Evolutionary conservation across 1,140 invertebrate species (phyloP).

Genomic region (Lepeophtheirus salmonis): DNA sequence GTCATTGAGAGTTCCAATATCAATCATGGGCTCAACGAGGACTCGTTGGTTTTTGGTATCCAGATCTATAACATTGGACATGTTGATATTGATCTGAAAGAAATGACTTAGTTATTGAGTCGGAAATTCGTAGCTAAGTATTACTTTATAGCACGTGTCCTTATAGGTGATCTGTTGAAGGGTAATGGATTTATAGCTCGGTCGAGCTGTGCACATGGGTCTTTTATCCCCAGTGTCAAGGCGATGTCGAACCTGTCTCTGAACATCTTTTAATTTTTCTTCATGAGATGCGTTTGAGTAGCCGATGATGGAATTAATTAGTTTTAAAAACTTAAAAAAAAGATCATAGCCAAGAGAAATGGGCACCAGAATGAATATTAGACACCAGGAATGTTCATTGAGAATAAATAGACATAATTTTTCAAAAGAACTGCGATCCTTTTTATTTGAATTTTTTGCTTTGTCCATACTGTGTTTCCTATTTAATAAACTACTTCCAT

Average conservation of each 20-base stretch:
- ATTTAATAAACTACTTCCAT: too few relatives aligned
- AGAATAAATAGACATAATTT: background rate
- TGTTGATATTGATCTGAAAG: conserved; percentile 47
- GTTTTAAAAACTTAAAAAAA: background rate
- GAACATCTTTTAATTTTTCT: background rate
- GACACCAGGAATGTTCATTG: background rate
- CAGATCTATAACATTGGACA: conserved; percentile 52
- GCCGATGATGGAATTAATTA: background rate
- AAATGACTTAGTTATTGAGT: too few relatives aligned
- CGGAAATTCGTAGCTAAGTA: too few relatives aligned
- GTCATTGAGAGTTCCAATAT: conserved; percentile 54
- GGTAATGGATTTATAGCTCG: background rate
- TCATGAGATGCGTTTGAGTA: background rate
- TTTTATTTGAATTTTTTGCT: too few relatives aligned
- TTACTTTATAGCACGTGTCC: background rate
- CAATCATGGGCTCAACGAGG: conserved; percentile 50
- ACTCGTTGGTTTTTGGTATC: conserved; percentile 44
- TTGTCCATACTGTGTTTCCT: background rate
- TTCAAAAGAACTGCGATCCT: background rate
- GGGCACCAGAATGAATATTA: background rate
- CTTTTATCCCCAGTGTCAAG: background rate
- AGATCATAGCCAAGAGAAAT: background rate
- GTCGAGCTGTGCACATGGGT: background rate
- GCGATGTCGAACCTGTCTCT: background rate
- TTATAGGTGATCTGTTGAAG: background rate